Conservation (phyloP, 2,888 invertebrate genomes). For the Tinea pellionella region DNA sequence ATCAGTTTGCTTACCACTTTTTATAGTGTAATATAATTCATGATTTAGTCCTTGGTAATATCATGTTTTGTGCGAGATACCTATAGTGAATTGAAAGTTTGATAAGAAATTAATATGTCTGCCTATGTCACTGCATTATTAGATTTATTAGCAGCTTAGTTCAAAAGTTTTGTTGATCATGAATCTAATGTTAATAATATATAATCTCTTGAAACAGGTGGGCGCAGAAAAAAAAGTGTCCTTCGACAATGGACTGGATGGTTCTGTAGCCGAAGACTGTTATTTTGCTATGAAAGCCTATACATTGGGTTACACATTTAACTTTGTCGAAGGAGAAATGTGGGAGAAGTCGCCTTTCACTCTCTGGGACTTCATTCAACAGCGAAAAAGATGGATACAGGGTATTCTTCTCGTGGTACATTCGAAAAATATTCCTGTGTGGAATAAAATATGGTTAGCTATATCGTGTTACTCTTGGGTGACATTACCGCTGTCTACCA, state of each 20-base stretch:
- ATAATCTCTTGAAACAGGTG: too few relatives aligned
- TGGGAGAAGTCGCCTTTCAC: conserved; percentile 98
- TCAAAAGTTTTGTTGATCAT: too few relatives aligned
- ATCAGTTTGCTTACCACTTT: too few relatives aligned
- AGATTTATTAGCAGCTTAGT: too few relatives aligned
- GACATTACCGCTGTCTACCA: conserved; percentile 91
- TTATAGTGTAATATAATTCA: too few relatives aligned
- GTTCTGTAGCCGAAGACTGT: conserved; percentile 98
- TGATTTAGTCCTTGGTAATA: too few relatives aligned
- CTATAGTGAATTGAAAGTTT: too few relatives aligned
- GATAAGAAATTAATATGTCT: too few relatives aligned
- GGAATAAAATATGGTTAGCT: conserved; percentile 83
- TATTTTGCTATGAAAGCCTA: conserved; percentile 97
- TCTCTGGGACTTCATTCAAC: conserved; percentile 94
- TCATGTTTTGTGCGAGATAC: too few relatives aligned
- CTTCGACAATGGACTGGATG: conserved; percentile 96
- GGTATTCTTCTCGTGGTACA: conserved; percentile 91
- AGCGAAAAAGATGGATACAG: conserved; percentile 95
- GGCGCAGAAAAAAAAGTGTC: conserved; percentile 91
- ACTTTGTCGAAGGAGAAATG: conserved; percentile 98
- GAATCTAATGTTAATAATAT: too few relatives aligned
- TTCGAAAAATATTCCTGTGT: conserved; percentile 83
- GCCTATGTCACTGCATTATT: too few relatives aligned
- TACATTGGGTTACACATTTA: conserved; percentile 89
- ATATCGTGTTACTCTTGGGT: conserved; percentile 97